These are phyloP conservation scores for Notodonta ziczac DNA, from an alignment of 2,888 invertebrate genomes.

Conservation along the genomic window DNA sequence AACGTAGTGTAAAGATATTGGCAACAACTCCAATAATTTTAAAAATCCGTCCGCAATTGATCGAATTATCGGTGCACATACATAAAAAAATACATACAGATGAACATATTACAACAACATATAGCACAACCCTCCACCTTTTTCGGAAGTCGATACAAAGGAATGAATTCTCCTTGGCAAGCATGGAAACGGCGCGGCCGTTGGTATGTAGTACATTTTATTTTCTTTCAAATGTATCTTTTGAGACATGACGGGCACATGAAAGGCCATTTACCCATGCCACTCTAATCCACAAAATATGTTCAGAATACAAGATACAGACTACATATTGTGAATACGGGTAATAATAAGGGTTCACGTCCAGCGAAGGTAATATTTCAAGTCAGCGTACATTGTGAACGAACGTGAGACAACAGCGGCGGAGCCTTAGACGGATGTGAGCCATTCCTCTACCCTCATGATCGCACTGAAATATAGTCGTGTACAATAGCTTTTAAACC, in stretches of 20 bases:
- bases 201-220: no score
- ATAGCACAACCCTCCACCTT: no score
- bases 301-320: neutral
- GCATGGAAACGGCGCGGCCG: no score
- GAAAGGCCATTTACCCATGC: neutral
- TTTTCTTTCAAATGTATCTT: neutral
- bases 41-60: no score
- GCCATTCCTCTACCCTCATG: neutral
- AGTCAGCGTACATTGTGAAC: neutral
- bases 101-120: no score
- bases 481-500: neutral
- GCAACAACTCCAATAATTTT: no score
- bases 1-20: no score
- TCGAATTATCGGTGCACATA: no score
- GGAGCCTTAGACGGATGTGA: neutral
- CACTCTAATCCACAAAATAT: neutral
- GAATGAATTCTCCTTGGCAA: no score
- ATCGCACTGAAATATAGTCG: neutral
- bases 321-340: neutral
- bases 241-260: neutral
- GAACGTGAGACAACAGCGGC: slow-evolving; percentile 4
- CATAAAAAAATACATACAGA: no score
- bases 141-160: no score
- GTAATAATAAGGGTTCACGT: neutral
- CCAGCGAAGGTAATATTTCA: slow-evolving; percentile 3